A percentile compares a stretch with the other conserved stretches of the same genome.
Evolutionary conservation across 2,113 vertebrate species (phyloP).

Genomic region (Balaeniceps rex): DNA sequence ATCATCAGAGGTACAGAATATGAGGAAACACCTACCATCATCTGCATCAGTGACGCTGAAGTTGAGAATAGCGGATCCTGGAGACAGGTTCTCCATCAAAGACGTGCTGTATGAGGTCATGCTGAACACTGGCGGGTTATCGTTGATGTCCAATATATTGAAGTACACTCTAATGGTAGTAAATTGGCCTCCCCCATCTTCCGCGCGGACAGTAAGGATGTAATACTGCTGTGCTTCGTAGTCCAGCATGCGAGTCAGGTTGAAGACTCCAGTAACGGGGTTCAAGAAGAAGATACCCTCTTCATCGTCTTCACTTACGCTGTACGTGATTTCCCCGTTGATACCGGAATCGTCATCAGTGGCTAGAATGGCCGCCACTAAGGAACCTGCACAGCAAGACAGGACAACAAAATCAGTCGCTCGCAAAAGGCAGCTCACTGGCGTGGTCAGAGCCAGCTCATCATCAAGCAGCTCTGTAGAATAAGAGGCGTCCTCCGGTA

Average conservation of each 20-base stretch:
- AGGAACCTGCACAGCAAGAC: constrained; percentile 75
- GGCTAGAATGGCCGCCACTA: constrained; percentile 93
- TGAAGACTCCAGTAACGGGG: constrained; percentile 93
- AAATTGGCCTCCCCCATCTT: constrained; percentile 87
- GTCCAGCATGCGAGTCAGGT: constrained; percentile 86
- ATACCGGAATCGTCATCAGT: constrained; percentile 89
- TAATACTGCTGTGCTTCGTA: constrained; percentile 90
- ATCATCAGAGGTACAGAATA: background rate
- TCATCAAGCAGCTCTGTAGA: background rate
- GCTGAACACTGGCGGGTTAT: constrained; percentile 87
- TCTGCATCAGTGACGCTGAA: constrained; percentile 86
- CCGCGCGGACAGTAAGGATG: constrained; percentile 83
- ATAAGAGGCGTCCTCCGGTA: rapidly evolving
- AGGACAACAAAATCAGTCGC: background rate
- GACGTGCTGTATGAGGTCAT: constrained; percentile 80
- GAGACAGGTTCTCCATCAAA: constrained; percentile 83
- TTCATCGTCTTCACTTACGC: constrained; percentile 89
- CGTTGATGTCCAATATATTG: constrained; percentile 92
- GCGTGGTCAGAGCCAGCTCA: background rate
- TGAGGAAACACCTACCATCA: constrained; percentile 76
- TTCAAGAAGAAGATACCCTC: constrained; percentile 91
- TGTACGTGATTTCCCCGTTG: constrained; percentile 94
- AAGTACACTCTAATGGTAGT: constrained; percentile 89
- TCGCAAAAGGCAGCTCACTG: background rate
- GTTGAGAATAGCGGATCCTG: constrained; percentile 80